Conservation (phyloP, 2,113 vertebrate genomes). For the Macrotis lagotis region DNA sequence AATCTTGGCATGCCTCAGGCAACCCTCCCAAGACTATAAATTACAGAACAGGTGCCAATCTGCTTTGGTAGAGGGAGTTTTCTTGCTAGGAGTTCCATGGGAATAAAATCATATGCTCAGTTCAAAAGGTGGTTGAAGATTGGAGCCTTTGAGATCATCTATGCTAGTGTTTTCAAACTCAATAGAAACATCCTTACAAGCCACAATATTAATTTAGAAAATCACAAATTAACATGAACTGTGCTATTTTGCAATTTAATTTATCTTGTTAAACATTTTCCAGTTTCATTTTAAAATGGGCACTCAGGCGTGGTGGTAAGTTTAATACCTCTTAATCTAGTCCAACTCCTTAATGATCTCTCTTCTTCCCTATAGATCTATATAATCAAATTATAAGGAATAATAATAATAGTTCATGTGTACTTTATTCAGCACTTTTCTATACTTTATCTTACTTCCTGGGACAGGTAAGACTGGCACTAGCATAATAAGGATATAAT, state of each 20-base stretch:
- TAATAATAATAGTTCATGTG: not conserved
- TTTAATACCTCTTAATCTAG: not conserved
- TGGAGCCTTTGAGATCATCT: not conserved
- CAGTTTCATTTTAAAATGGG: not conserved
- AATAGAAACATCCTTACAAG: not conserved
- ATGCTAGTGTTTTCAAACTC: not conserved
- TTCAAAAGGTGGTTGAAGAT: not conserved
- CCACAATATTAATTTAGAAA: not conserved
- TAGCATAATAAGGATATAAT: not conserved
- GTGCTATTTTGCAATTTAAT: not conserved
- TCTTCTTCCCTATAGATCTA: not conserved
- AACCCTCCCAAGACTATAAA: not conserved
- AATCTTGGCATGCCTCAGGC: not conserved
- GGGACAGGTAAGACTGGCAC: not conserved
- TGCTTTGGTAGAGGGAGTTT: not conserved
- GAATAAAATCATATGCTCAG: not conserved
- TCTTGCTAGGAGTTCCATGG: not conserved
- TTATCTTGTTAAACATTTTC: not conserved
- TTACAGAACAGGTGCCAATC: not conserved
- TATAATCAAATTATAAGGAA: not conserved
- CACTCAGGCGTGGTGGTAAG: not conserved
- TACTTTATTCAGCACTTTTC: not conserved
- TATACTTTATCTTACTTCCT: not conserved
- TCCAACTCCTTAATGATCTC: not conserved
- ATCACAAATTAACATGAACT: not conserved